Evolutionary conservation across 2,797 vertebrate species (phyloP), one percentile per base, ranked within the genome.

Genomic region (Chelon labrosus): DNA sequence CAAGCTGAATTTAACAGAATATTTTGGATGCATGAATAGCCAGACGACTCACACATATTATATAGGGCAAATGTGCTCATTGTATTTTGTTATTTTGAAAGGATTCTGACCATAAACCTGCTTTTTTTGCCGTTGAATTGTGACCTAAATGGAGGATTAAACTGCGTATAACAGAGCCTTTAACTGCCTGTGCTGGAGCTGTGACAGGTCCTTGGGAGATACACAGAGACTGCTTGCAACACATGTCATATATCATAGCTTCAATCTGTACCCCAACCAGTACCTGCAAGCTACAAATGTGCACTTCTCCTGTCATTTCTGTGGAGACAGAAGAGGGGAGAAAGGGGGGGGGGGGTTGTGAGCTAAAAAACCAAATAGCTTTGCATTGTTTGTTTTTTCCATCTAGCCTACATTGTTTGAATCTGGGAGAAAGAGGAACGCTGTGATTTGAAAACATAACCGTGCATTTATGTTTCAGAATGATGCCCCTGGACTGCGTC

Each of bases 181-280:
- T 92, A 90, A 91, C 88, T 88, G 86, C 85, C 86, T 89, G 84
- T 76, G 85, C 87, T 79, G 82, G 82, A 90, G 86, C 90, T 80
- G 88, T 93, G 92, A 93, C 92, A 93, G 92, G 88, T 92, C 91
- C 91, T 92, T 89, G 91, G 93, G 92, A 95, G 90, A 93, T 92
- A 91, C 92, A 93, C 88, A 91, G 82, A 93, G 91, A 94, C 92
- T 91, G 92, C 91, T 93, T 88, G 88, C 91, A 94, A 93, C 93
- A 94, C 94, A 94, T 94, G 93, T 94, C 93, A 94, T 92, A 94
- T 94, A 95, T 94, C 92, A 93, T 94, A 94, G 89, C 90, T 91
- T 95, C 93, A 95, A 84, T 90, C 85, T 85, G 89, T 92, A 92
- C 90, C 93, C 94, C 92, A 85, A 81, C 88, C 85, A 86, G 89